These are phyloP conservation scores for Chamaea fasciata DNA, from an alignment of 2,113 vertebrate species.

Conservation along the genomic window DNA sequence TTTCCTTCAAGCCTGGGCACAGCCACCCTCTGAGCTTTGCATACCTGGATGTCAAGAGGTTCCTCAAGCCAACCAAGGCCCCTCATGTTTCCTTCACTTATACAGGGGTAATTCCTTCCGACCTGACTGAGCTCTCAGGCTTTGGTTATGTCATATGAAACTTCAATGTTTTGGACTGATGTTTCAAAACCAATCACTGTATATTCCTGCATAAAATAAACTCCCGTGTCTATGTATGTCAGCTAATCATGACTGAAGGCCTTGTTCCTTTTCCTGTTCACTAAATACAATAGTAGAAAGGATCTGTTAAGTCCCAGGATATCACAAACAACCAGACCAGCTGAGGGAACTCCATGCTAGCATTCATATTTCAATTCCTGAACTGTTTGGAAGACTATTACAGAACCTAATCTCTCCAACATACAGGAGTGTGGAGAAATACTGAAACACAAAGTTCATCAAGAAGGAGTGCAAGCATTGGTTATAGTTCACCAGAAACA, in stretches of 20 bases:
- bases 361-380: neutral
- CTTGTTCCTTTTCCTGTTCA: neutral
- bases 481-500: neutral
- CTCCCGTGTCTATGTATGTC: neutral
- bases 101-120: neutral
- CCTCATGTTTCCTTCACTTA: neutral
- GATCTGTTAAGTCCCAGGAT: neutral
- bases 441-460: neutral
- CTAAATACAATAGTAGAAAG: neutral
- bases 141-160: neutral
- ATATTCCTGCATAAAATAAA: neutral
- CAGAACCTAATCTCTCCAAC: neutral
- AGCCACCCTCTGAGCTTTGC: neutral
- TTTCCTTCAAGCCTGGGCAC: neutral
- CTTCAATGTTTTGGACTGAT: neutral
- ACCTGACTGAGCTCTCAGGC: neutral
- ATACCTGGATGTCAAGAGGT: neutral
- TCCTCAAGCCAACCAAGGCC: neutral
- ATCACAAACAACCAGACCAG: neutral
- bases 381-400: neutral
- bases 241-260: neutral
- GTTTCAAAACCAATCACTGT: neutral
- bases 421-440: neutral
- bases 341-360: neutral
- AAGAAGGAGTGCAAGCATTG: neutral